phyloP scores from a whole-genome alignment of 92 coral and sea anemone genomes.

The Ricordea florida region DNA sequence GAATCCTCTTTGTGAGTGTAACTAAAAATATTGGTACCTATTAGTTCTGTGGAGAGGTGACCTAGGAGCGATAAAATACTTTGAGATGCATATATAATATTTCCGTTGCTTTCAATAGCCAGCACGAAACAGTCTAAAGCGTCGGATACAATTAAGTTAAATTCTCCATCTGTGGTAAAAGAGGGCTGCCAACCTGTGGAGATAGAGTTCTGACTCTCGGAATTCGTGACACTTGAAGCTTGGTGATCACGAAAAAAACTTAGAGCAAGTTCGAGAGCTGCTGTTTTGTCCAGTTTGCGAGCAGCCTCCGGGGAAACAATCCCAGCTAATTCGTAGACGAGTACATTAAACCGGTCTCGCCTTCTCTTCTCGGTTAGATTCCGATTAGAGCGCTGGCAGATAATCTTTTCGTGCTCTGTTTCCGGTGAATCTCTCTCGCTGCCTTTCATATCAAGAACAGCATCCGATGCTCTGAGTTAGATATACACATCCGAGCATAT shows the following conservation, averaged over 20 bases:
- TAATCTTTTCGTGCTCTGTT: not conserved
- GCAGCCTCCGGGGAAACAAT: not conserved
- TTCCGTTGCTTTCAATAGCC: constrained; percentile 30
- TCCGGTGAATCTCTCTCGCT: not conserved
- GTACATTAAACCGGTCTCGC: constrained; percentile 63
- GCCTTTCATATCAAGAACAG: too few species aligned
- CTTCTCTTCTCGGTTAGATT: constrained; percentile 67
- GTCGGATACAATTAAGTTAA: constrained; percentile 50
- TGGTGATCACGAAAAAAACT: constrained; percentile 29
- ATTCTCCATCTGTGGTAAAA: constrained; percentile 49
- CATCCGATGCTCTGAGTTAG: too few species aligned
- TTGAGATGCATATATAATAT: constrained; percentile 51
- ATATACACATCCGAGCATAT: too few species aligned
- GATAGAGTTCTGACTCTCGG: too few species aligned
- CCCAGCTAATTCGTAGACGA: constrained; percentile 49
- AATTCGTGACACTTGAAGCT: too few species aligned
- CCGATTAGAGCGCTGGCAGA: constrained; percentile 10
- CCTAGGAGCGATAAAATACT: constrained; percentile 50
- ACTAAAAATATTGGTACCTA: constrained; percentile 26
- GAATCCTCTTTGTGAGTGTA: constrained; percentile 35
- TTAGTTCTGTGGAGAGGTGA: constrained; percentile 21
- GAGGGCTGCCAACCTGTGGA: constrained; percentile 59
- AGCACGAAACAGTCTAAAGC: constrained; percentile 48
- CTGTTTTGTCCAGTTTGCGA: constrained; percentile 22
- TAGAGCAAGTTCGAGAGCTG: constrained; percentile 25